phyloP scores from a whole-genome alignment of 37 sponge, comb jelly and placozoan species.

The Axinella damicornis region DNA sequence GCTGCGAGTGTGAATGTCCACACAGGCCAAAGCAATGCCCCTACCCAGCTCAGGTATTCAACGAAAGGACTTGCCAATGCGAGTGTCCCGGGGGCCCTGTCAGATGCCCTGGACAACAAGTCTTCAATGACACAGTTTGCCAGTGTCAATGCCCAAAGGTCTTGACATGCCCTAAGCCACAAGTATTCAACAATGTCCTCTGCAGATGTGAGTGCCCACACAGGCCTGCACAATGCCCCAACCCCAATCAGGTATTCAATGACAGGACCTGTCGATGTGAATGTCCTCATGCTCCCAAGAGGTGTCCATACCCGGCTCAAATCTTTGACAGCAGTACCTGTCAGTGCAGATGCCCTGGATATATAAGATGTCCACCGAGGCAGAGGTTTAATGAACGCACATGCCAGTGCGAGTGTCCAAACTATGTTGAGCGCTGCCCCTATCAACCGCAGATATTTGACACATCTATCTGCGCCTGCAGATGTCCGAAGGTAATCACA shows the following conservation, averaged over 20 bases:
- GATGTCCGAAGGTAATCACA: neutral
- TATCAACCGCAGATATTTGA: neutral
- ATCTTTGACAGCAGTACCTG: neutral
- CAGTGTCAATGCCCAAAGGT: slow-evolving; percentile 50
- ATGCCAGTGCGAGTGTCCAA: slow-evolving; percentile 44
- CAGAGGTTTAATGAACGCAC: neutral
- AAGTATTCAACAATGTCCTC: slow-evolving; percentile 6
- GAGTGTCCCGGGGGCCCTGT: neutral
- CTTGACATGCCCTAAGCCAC: neutral
- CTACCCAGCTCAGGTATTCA: slow-evolving; percentile 8
- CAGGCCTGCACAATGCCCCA: neutral
- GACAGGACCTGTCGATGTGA: neutral
- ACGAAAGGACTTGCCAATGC: neutral
- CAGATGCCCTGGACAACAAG: neutral
- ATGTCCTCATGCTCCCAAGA: neutral
- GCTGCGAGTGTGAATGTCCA: slow-evolving; percentile 63
- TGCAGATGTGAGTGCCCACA: slow-evolving; percentile 32
- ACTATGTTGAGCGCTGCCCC: neutral
- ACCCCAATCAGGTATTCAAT: slow-evolving; percentile 12
- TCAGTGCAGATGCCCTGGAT: slow-evolving; percentile 24
- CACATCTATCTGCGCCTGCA: slow-evolving; percentile 17
- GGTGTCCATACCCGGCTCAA: neutral
- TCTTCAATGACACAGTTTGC: slow-evolving; percentile 10
- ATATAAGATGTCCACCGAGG: neutral
- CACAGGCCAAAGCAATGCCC: slow-evolving; percentile 7